Percentiles rank a stretch among this genome's conserved stretches.
phyloP scores from a whole-genome alignment of 1,140 invertebrate species.

The Drosophila elegans region DNA sequence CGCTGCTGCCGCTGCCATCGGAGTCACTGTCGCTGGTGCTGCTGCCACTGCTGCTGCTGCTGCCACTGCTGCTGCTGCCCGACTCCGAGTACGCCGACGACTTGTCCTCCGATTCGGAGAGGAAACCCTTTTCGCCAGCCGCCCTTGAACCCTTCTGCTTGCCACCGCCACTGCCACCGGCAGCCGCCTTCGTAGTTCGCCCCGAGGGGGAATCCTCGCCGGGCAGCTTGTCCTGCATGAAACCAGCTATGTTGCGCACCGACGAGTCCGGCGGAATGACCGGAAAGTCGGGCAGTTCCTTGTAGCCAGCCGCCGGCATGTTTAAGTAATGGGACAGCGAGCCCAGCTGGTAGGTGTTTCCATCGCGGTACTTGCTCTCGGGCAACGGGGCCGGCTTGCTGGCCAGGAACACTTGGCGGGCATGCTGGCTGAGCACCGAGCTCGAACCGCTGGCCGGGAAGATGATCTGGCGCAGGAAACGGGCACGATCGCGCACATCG shows the following conservation, averaged over 20 bases:
- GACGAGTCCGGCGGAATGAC: conserved; percentile 90
- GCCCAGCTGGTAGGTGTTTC: conserved; percentile 96
- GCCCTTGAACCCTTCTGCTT: conserved; percentile 30
- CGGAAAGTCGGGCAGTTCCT: conserved; percentile 95
- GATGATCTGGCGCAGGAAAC: conserved; percentile 94
- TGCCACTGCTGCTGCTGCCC: conserved; percentile 52
- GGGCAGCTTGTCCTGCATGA: conserved; percentile 66
- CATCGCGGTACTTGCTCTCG: conserved; percentile 89
- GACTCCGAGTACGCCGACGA: conserved; percentile 68
- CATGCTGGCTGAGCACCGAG: conserved; percentile 88
- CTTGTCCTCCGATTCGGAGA: conserved; percentile 81
- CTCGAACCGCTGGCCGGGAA: conserved; percentile 87
- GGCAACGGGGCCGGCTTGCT: conserved; percentile 96
- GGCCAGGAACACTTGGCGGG: conserved; percentile 94
- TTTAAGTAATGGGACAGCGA: conserved; percentile 98
- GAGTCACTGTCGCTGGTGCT: conserved; percentile 65
- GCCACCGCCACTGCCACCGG: conserved; percentile 7
- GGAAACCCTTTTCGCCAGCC: conserved; percentile 67
- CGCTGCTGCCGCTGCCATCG: conserved; percentile 54
- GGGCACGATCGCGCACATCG: conserved; percentile 97
- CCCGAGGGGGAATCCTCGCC: conserved; percentile 25
- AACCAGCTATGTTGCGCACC: conserved; percentile 91
- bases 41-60: conserved; percentile 43
- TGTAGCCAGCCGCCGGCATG: conserved; percentile 93
- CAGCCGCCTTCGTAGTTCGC: conserved; percentile 15